Conservation (phyloP, 2,888 invertebrate genomes). For the Biston betularia region DNA sequence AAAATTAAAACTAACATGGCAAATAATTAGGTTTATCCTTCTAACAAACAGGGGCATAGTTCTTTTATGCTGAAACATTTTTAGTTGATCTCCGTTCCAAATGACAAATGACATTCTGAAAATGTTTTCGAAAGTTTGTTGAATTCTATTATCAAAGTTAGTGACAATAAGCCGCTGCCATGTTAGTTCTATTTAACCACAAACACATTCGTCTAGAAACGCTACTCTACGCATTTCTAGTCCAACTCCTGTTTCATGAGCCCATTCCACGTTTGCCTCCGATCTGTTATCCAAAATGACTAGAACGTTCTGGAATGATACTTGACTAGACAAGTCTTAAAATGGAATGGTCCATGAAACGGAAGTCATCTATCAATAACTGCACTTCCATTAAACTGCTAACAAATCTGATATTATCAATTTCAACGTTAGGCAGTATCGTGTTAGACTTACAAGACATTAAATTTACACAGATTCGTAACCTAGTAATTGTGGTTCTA, state of each 20-base stretch:
- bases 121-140: background rate
- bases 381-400: slow-evolving; percentile 52
- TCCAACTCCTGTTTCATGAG: slow-evolving; percentile 39
- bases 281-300: slow-evolving; percentile 36
- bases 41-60: background rate
- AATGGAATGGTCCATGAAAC: slow-evolving; percentile 41
- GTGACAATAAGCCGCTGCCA: background rate
- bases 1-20: slow-evolving; percentile 16
- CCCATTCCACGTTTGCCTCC: slow-evolving; percentile 32
- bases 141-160: background rate
- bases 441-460: slow-evolving; percentile 75
- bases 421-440: slow-evolving; percentile 77
- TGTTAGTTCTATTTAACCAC: slow-evolving; percentile 15
- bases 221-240: slow-evolving; percentile 23
- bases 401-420: slow-evolving; percentile 69
- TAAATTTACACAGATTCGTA: slow-evolving; percentile 65
- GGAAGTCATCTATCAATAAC: slow-evolving; percentile 24
- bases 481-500: slow-evolving; percentile 77
- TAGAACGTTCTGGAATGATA: slow-evolving; percentile 41
- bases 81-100: background rate
- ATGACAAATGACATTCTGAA: background rate
- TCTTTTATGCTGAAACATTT: background rate
- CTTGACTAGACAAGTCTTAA: slow-evolving; percentile 35
- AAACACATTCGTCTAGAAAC: slow-evolving; percentile 23
- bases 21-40: background rate